These are phyloP conservation scores for Sipha maydis DNA, from an alignment of 2,888 invertebrate species.

Conservation along the genomic window DNA sequence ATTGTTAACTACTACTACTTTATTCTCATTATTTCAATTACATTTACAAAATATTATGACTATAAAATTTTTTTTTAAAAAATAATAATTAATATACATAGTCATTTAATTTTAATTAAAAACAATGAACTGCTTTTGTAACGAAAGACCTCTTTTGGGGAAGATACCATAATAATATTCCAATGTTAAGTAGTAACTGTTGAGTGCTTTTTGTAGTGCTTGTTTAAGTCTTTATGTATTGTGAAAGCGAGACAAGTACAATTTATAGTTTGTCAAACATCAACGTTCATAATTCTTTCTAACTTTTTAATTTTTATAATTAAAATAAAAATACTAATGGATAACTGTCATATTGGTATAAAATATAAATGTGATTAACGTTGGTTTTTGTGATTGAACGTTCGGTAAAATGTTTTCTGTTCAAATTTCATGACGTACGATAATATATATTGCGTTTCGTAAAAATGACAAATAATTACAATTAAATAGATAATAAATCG, in stretches of 20 bases:
- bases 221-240: slow-evolving; percentile 24
- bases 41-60: background rate
- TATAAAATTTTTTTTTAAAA: slow-evolving; percentile 7
- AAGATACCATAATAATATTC: slow-evolving; percentile 44
- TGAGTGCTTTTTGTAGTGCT: slow-evolving; percentile 52
- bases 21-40: background rate
- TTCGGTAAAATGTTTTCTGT: background rate
- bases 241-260: slow-evolving; percentile 37
- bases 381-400: too few relatives aligned
- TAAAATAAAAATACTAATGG: background rate
- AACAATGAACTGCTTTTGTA: slow-evolving; percentile 39
- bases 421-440: background rate
- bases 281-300: slow-evolving; percentile 25
- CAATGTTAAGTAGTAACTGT: slow-evolving; percentile 44
- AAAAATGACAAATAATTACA: too few relatives aligned
- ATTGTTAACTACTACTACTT: background rate
- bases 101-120: slow-evolving; percentile 46
- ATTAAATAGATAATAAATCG: too few relatives aligned
- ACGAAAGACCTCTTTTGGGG: slow-evolving; percentile 20
- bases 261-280: slow-evolving; percentile 45
- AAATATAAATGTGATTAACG: background rate
- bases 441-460: too few relatives aligned
- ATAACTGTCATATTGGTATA: background rate
- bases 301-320: slow-evolving; percentile 44
- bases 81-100: slow-evolving; percentile 1